Conservation (phyloP, 2,113 vertebrate genomes). For the Monopterus albus region DNA sequence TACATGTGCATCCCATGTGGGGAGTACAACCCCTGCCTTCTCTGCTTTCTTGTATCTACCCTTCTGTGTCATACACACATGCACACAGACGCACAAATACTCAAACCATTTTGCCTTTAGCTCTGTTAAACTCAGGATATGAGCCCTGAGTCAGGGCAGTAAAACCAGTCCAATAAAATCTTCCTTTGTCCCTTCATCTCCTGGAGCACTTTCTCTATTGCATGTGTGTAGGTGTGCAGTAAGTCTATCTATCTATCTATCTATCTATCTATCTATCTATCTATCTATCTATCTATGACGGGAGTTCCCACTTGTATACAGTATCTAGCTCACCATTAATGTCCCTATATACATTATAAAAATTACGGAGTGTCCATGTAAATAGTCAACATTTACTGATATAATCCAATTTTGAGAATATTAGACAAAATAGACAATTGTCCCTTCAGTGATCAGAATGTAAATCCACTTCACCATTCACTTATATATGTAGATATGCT, state of each 20-base stretch:
- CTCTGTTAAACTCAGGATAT: conserved; percentile 70
- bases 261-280: conserved; percentile 1
- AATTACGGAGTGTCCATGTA: neutral
- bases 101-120: conserved; percentile 49
- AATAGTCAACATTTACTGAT: neutral
- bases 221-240: conserved; percentile 20
- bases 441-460: too few relatives aligned
- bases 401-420: neutral
- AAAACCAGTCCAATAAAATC: conserved; percentile 62
- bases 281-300: conserved; percentile 4
- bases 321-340: neutral
- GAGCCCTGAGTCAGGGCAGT: conserved; percentile 63
- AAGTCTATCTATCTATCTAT: conserved; percentile 11
- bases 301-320: neutral
- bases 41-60: conserved; percentile 6
- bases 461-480: neutral
- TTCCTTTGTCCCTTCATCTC: conserved; percentile 19
- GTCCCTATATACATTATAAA: neutral
- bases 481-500: neutral
- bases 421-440: neutral
- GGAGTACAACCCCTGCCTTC: conserved; percentile 34
- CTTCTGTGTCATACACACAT: neutral
- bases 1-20: conserved; percentile 41
- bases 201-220: conserved; percentile 17
- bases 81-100: conserved; percentile 1